These are phyloP conservation scores for Cebidichthys violaceus DNA, from an alignment of 2,113 vertebrate species.

Conservation along the genomic window DNA sequence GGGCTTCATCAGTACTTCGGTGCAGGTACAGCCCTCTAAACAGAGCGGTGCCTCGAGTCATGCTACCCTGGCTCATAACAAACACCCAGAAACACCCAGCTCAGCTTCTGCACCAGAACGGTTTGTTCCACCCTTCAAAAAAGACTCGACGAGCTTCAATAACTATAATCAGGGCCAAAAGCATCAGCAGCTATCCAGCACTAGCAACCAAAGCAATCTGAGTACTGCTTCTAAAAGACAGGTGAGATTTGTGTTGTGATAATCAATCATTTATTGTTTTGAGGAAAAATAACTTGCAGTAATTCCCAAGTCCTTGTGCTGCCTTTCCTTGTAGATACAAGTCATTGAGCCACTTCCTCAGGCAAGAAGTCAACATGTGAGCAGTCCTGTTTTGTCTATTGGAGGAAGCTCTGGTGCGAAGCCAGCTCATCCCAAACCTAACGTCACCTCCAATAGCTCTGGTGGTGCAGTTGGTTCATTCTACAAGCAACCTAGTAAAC, in stretches of 20 bases:
- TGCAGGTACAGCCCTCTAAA: conserved; percentile 15
- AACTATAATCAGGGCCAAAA: conserved; percentile 4
- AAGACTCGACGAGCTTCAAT: background rate
- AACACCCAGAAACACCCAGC: background rate
- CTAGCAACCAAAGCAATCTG: conserved; percentile 13
- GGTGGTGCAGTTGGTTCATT: conserved; percentile 57
- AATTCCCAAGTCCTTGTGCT: background rate
- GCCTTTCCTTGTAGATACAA: conserved; percentile 58
- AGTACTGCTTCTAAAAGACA: conserved; percentile 30
- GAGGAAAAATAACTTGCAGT: background rate
- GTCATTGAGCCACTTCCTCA: conserved; percentile 55
- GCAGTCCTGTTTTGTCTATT: conserved; percentile 10
- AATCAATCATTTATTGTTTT: background rate
- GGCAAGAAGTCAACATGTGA: conserved; percentile 31
- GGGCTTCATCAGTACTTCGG: conserved; percentile 3
- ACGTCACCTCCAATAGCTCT: conserved; percentile 18
- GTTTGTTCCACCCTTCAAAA: conserved; percentile 36
- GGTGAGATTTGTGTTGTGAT: conserved; percentile 44
- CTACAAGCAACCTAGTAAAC: conserved; percentile 69
- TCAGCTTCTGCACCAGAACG: conserved; percentile 11
- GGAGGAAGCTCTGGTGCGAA: conserved; percentile 33
- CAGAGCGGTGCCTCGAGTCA: background rate
- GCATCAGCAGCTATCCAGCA: conserved; percentile 7
- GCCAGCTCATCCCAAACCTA: conserved; percentile 43
- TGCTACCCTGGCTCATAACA: conserved; percentile 8